Evolutionary conservation across 2,113 vertebrate species (phyloP), one percentile per base, ranked within the genome.

Genomic region (Dunckerocampus dactyliophorus): DNA sequence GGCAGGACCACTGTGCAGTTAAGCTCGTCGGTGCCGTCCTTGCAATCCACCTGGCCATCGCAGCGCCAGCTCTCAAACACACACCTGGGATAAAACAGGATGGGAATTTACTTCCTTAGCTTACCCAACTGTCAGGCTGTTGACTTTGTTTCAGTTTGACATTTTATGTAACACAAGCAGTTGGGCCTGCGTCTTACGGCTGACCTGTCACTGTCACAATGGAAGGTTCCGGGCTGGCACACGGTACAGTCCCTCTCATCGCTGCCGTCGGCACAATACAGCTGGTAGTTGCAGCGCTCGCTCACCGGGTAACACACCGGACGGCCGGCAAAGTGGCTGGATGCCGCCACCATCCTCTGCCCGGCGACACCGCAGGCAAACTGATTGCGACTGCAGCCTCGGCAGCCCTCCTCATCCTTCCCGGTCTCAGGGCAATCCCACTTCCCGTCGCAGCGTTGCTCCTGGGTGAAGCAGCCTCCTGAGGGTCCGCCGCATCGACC

Each of bases 21-120:
- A 63, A 92, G 84, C 72, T 96, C 94, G 19, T 95, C 94, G 0
- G 92, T 94, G 17, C 90, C 90, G 0, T 96, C 94, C 0, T 93
- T 91, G 16, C 94, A 96, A 82, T 95, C 94, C 2, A 92, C 87
- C 83, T 96, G 94, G 16, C 94, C 93, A 0, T 96, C 94, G 2
- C 94, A 96, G 37, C 92, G 92, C 94, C 94, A 96, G 2, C 92
- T 94, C 85, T 96, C 94, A 46, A 94, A 95, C 56, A 96, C 91
- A 43, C 94, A 96, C 83, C 94, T 94, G 83, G 52, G 19, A 80
- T 60, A 66, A 73, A 13, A 43, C 39, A 43, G 13, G 39, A 43
- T 43, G 39, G 39, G 3, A 10, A 12, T 13, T 13, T 43, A 13
- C 39, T 43, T 43, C 39, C 13, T 43, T 12, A 43, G 39, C 39